A percentile compares a stretch with the other conserved stretches of the same genome.
Conservation (phyloP, 1,140 invertebrate species). For the Drosophila gunungcola region DNA sequence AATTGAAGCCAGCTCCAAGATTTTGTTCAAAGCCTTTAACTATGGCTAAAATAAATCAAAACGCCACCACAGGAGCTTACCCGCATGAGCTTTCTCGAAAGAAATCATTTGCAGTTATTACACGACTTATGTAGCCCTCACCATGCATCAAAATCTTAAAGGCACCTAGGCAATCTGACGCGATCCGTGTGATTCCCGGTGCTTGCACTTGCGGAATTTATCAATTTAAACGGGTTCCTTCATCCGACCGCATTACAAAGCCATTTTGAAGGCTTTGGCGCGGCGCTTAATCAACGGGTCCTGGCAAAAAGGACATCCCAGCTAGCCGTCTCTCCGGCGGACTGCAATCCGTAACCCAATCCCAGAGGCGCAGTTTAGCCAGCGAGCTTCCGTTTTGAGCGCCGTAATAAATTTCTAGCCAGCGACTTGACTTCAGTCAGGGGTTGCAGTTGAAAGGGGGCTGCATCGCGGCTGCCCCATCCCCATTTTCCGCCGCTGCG, state of each 20-base stretch:
- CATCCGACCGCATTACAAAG: slow-evolving; percentile 50
- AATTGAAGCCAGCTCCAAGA: too few relatives aligned
- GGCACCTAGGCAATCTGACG: neutral
- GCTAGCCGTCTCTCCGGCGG: slow-evolving; percentile 34
- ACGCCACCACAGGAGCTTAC: neutral
- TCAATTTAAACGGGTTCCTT: slow-evolving; percentile 40
- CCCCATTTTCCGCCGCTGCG: slow-evolving; percentile 21
- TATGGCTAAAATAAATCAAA: neutral
- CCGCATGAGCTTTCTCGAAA: neutral
- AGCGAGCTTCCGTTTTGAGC: slow-evolving; percentile 71
- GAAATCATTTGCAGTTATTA: neutral
- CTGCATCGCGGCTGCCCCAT: slow-evolving; percentile 33
- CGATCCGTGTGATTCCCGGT: slow-evolving; percentile 12
- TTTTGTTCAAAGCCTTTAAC: too few relatives aligned
- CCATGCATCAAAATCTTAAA: neutral
- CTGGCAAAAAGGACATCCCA: slow-evolving; percentile 42
- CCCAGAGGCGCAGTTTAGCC: slow-evolving; percentile 76
- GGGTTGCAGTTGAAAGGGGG: slow-evolving; percentile 1
- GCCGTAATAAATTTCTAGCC: slow-evolving; percentile 74
- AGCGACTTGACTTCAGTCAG: slow-evolving; percentile 55
- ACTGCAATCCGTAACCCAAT: slow-evolving; percentile 51
- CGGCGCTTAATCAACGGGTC: slow-evolving; percentile 42
- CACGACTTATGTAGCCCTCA: neutral
- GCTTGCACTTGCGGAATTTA: slow-evolving; percentile 29
- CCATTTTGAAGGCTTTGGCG: slow-evolving; percentile 46